Evolutionary conservation across 2,113 vertebrate species (phyloP).

Genomic region (Cinclus mexicanus): DNA sequence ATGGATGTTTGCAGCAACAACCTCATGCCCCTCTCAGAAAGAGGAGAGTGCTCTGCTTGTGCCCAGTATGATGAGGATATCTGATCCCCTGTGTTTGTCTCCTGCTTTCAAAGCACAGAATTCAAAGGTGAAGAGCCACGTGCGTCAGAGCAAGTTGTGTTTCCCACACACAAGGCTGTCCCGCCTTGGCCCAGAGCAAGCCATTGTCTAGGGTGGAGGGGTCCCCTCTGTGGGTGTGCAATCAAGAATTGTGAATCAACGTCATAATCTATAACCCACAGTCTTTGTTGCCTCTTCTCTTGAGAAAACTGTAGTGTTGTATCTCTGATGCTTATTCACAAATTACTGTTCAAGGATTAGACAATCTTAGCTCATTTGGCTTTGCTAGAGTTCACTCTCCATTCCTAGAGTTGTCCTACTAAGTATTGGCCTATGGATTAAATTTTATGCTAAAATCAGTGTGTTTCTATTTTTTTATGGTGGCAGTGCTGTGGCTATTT

Average conservation of each 20-base stretch:
- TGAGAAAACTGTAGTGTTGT: not conserved
- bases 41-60: not conserved
- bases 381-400: not conserved
- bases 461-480: not conserved
- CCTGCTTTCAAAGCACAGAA: rapidly evolving
- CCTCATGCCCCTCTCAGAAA: rapidly evolving
- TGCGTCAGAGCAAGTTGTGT: not conserved
- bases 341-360: not conserved
- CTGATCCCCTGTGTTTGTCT: not conserved
- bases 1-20: not conserved
- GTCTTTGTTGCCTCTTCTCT: not conserved
- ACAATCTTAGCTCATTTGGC: not conserved
- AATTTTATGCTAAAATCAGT: not conserved
- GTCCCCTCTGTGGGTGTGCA: not conserved
- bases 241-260: not conserved
- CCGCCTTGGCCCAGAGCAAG: not conserved
- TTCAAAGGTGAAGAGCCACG: not conserved
- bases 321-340: not conserved
- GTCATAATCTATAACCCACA: not conserved
- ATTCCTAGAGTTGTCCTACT: not conserved
- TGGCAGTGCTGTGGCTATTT: not conserved
- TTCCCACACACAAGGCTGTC: too few species aligned
- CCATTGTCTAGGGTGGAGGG: not conserved
- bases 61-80: not conserved
- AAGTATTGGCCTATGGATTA: not conserved